phyloP scores from a whole-genome alignment of 2,797 vertebrate species.

The Streptopelia turtur region DNA sequence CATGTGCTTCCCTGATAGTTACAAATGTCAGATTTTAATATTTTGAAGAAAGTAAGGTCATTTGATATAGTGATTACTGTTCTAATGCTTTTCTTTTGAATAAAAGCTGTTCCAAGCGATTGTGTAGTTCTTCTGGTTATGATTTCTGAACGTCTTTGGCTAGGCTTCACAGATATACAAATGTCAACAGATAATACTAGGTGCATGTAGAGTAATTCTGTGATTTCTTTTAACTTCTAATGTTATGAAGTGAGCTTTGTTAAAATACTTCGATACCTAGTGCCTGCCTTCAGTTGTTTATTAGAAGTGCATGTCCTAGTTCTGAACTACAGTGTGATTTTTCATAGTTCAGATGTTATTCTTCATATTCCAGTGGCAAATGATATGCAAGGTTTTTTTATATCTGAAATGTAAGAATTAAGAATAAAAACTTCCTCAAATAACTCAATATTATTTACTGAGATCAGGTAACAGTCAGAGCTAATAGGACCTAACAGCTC shows the following conservation, averaged over 20 bases:
- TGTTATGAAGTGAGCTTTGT: background rate
- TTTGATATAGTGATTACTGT: background rate
- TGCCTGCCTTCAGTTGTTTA: background rate
- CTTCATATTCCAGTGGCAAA: background rate
- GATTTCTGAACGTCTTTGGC: background rate
- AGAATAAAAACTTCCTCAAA: background rate
- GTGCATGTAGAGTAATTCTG: background rate
- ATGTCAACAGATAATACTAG: background rate
- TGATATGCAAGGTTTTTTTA: background rate
- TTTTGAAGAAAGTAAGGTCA: background rate
- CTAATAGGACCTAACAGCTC: background rate
- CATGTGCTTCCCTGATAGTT: background rate
- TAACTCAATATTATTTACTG: background rate
- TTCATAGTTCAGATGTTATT: background rate
- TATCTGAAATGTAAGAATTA: background rate
- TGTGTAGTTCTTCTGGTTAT: background rate
- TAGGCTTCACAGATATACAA: background rate
- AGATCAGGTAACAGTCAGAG: background rate
- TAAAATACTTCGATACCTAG: background rate
- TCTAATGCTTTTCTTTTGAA: background rate
- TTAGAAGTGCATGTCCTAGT: background rate
- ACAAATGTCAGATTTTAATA: background rate
- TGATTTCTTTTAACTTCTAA: background rate
- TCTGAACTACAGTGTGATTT: background rate
- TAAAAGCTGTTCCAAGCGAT: background rate